phyloP scores from a whole-genome alignment of 1,140 invertebrate genomes.

The Littorina saxatilis region DNA sequence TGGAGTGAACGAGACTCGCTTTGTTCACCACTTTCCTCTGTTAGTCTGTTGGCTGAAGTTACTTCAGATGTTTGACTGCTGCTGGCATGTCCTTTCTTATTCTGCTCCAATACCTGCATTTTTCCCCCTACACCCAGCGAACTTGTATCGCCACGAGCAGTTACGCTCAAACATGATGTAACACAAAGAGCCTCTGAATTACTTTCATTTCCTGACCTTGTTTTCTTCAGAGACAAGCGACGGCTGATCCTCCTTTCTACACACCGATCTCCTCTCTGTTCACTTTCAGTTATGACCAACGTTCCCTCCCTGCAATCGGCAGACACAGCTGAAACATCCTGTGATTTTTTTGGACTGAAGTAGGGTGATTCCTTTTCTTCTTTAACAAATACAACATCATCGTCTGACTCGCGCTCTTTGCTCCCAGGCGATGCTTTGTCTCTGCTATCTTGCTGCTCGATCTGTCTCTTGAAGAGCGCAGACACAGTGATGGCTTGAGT shows the following conservation, averaged over 20 bases:
- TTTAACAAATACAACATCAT: conserved; percentile 38
- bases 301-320: neutral
- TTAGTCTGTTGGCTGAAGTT: neutral
- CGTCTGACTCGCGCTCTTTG: conserved; percentile 1
- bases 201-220: neutral
- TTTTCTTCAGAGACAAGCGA: neutral
- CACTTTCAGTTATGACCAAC: too few relatives aligned
- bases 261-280: too few relatives aligned
- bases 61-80: neutral
- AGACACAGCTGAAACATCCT: neutral
- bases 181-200: neutral
- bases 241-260: neutral
- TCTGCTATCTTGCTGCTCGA: neutral
- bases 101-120: too few relatives aligned
- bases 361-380: conserved; percentile 41
- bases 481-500: neutral
- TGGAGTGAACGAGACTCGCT: neutral
- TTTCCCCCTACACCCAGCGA: too few relatives aligned
- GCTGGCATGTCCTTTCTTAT: neutral
- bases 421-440: neutral
- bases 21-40: neutral
- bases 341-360: conserved; percentile 18
- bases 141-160: too few relatives aligned
- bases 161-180: neutral
- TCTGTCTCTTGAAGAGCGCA: neutral